Evolutionary conservation across 2,113 vertebrate genomes (phyloP).

Genomic region (Mionectes macconnelli): DNA sequence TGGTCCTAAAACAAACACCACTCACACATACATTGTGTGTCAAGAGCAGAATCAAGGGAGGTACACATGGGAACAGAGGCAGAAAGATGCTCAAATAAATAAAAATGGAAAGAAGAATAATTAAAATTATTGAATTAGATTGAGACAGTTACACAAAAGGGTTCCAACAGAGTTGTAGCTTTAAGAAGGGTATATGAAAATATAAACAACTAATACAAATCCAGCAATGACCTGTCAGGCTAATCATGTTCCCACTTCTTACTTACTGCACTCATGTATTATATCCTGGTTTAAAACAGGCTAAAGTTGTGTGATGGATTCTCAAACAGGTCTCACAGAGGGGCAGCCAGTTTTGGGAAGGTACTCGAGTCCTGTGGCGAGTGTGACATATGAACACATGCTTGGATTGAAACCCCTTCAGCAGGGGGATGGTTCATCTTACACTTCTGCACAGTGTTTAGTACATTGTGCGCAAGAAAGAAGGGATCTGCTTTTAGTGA

Average conservation of each 20-base stretch:
- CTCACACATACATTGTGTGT: background rate
- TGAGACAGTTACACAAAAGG: background rate
- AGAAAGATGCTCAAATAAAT: background rate
- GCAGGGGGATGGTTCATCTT: background rate
- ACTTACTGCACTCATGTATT: background rate
- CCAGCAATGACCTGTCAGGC: background rate
- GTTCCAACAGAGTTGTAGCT: background rate
- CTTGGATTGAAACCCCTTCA: background rate
- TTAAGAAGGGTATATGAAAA: background rate
- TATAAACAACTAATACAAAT: background rate
- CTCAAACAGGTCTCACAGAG: background rate
- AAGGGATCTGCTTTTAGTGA: background rate
- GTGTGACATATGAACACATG: background rate
- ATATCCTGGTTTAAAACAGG: background rate
- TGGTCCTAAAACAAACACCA: background rate
- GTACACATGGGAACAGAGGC: background rate
- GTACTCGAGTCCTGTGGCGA: background rate
- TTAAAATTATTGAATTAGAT: background rate
- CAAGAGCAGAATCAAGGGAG: background rate
- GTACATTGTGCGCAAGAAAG: background rate
- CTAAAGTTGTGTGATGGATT: background rate
- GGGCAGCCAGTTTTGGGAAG: background rate
- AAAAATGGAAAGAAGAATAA: background rate
- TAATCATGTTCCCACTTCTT: background rate
- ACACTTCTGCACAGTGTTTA: background rate